These are phyloP conservation scores for Baronia brevicornis DNA, from an alignment of 2,888 invertebrate species.

Conservation along the genomic window DNA sequence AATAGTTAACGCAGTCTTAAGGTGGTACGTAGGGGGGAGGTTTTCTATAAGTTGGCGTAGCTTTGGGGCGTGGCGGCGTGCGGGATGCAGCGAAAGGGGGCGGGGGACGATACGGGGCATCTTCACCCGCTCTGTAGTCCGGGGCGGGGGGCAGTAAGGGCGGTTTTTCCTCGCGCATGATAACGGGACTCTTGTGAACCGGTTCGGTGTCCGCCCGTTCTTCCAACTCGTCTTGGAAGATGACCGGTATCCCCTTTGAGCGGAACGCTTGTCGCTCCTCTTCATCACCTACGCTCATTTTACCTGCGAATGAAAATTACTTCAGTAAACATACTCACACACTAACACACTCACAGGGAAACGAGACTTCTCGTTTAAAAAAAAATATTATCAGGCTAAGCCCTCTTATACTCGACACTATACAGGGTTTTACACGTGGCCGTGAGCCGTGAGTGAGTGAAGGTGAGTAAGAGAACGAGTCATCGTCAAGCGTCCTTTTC, in stretches of 20 bases:
- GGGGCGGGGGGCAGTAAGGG: constrained; percentile 87
- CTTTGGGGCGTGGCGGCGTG: constrained; percentile 86
- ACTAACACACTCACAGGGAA: neutral
- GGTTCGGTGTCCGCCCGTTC: constrained; percentile 92
- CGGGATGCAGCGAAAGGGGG: constrained; percentile 87
- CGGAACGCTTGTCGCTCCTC: constrained; percentile 89
- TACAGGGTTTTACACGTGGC: too few species aligned
- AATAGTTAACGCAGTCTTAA: constrained; percentile 75
- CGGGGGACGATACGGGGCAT: constrained; percentile 92
- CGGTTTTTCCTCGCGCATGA: constrained; percentile 96
- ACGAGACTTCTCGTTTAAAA: neutral
- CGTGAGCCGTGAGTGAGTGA: too few species aligned
- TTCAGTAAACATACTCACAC: too few species aligned
- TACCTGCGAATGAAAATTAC: constrained; percentile 75
- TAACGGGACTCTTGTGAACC: constrained; percentile 93
- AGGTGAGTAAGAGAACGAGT: too few species aligned
- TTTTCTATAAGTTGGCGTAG: constrained; percentile 93
- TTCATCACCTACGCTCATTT: constrained; percentile 81
- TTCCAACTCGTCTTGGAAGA: constrained; percentile 97
- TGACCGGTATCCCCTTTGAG: constrained; percentile 93
- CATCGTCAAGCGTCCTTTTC: too few species aligned
- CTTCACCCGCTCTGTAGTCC: constrained; percentile 78
- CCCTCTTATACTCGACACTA: too few species aligned
- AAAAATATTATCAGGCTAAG: too few species aligned
- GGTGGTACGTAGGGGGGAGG: constrained; percentile 98